phyloP scores from a whole-genome alignment of 2,888 invertebrate species.

The Frankliniella intonsa region DNA sequence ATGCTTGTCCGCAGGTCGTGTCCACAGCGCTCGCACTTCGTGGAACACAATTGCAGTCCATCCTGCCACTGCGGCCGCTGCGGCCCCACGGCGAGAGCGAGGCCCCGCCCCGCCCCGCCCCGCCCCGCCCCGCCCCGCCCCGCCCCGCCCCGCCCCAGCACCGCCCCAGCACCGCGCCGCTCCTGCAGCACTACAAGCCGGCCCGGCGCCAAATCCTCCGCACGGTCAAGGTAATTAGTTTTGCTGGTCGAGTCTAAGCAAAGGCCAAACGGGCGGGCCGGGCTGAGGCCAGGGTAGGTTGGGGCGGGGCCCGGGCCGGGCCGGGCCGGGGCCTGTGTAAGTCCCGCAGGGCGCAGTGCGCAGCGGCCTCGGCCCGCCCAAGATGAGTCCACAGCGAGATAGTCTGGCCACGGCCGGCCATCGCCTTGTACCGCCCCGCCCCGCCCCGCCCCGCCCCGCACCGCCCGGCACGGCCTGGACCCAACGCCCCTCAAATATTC shows the following conservation, averaged over 20 bases:
- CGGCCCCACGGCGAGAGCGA: no score
- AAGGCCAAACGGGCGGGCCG: not conserved
- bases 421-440: not conserved
- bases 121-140: not conserved
- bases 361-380: not conserved
- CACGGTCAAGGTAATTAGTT: conserved; percentile 3
- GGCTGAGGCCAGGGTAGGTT: not conserved
- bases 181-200: no score
- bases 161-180: not conserved
- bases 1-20: no score
- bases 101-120: no score
- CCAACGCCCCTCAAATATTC: conserved; percentile 13
- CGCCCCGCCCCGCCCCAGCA: not conserved
- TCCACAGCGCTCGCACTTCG: no score
- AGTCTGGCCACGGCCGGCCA: not conserved
- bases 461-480: not conserved
- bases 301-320: not conserved
- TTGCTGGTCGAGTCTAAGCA: not conserved
- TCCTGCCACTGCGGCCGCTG: no score
- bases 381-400: not conserved
- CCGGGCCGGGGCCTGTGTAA: not conserved
- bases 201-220: not conserved
- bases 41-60: no score
- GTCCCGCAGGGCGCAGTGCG: no score
- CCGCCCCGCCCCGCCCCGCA: not conserved